Evolutionary conservation across 2,797 vertebrate species (phyloP), one percentile per base, ranked within the genome.

Genomic region (Alosa sapidissima): DNA sequence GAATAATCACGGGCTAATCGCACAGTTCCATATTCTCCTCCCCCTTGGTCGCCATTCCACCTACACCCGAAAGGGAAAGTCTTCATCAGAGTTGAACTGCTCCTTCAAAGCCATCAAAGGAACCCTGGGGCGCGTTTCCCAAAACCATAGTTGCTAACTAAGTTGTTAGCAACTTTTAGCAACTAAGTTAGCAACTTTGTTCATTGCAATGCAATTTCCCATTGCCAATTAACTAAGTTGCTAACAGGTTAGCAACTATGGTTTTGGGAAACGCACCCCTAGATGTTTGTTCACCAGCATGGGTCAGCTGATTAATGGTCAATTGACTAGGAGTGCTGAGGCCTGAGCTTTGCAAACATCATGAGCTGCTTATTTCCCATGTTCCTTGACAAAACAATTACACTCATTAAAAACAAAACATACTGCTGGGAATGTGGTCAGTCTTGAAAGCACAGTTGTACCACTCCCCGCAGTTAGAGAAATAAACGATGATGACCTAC

Each of bases 401-500:
- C 19, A 8, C 9, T 21, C n/a, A 2, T 62, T 24, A 62, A n/a
- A 60, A 60, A 7, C 58, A 21, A 60, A 62, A 62, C 21, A 62
- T 24, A 10, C 58, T 24, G 7, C 58, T 62, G 36, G 21, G 72
- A 78, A 78, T 0, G 36, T 78, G 45, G 41, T 75, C 36, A 75
- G 14, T 19, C 68, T 16, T 45, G 16, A 14, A 72, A 72, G 13
- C 28, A 33, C 28, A 3, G 11, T 16, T 13, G 28, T 68, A 68
- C 65, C 2, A 72, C 11, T 14, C 65, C 65, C 13, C 36, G 28
- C 33, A 21, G 72, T 36, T 47, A 47, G 72, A 19, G 72, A 78
- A 47, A 78, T 47, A 19, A 45, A 41, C 72, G 7, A 85, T n/a
- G 45, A 84, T 81, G 88, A 85, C 84, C 86, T 88, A 86, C 75